Conservation (phyloP, 2,113 vertebrate species). For the Xenopus tropicalis region UCB_Xtro_10.0 CM004450.2:102237501-102238000, state of each 20-base stretch:
- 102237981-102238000: background rate
- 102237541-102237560: too few species aligned
- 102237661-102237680: too few species aligned
- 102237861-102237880: background rate
- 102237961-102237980: background rate
- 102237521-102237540: too few species aligned
- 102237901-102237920: background rate
- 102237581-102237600: too few species aligned
- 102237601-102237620: too few species aligned
- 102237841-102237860: background rate
- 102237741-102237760: constrained; percentile 68
- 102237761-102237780: constrained; percentile 6
- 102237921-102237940: background rate
- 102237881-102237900: constrained; percentile 12
- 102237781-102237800: too few species aligned
- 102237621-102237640: too few species aligned
- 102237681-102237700: constrained; percentile 68
- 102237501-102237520: too few species aligned
- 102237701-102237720: constrained; percentile 85
- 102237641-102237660: too few species aligned
- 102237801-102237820: too few species aligned
- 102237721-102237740: constrained; percentile 82
- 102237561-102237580: too few species aligned
- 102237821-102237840: background rate
- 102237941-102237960: background rate